Evolutionary conservation across 2,797 vertebrate species (phyloP), one percentile per base, ranked within the genome.

Genomic region (Pseudochirops corinnae): DNA sequence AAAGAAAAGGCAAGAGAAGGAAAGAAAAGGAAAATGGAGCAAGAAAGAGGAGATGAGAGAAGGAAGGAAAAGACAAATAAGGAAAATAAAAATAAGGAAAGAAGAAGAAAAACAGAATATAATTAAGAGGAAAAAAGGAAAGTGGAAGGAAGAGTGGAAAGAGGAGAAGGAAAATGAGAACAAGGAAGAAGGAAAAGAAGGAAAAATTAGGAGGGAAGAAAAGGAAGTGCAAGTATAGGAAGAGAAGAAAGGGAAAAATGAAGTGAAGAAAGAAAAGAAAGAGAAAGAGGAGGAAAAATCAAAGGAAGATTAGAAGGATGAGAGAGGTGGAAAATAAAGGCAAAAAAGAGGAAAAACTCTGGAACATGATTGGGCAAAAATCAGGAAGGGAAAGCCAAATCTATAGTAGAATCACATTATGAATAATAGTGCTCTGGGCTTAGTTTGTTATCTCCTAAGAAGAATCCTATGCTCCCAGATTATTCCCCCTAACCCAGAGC

Each of bases 121-220:
- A 82, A 82, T 39, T 46, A n/a, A 26, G 57, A 58, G 16, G 13
- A 58, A 52, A 46, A 46, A 56, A 46, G 55, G 46, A 60, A n/a
- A 33, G 16, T 52, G 87, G 46, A 52, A 90, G 50, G 52, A 90
- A 3, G 39, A 24, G 2, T 90, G 11, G 33, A 10, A 96, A 97
- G 97, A 96, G 92, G 97, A 96, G 92, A 98, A 97, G 33, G 97
- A 93, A 94, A 96, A 97, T 98, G 96, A 92, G 31, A 90, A 90
- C 9, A 28, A 90, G 29, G 26, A 52, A 55, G 90, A 52, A 50
- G 90, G 12, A 6, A 5, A 53, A 90, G 26, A 29, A 90, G 50
- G 50, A 53, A 52, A 26, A 39, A 53, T 28, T 90, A 50, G 33
- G 87, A 95, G 97, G 96, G 93, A 98, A 96, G 97, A 93, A 94